Evolutionary conservation across 2,888 invertebrate species (phyloP), one percentile per base, ranked within the genome.

Genomic region (Thereva unica): DNA sequence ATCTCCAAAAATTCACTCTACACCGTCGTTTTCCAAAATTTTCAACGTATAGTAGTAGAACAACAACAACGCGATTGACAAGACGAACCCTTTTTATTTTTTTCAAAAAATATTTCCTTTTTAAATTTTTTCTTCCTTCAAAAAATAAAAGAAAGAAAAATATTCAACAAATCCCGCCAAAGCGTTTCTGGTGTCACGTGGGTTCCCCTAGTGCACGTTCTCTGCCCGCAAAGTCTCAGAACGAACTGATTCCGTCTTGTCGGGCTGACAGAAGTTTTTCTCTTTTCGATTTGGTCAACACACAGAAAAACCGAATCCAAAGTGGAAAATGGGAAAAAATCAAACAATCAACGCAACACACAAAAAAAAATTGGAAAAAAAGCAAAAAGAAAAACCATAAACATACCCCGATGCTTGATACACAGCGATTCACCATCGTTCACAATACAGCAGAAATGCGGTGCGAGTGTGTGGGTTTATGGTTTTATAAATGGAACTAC

Each of bases 191-290:
- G 9, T 35, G 41, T 41, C 63, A 69, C 68, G 69, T 68, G 67
- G 45, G 61, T 45, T 54, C 42, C 40, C 23, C n/a, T 34, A 42
- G 34, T 57, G 69, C 54, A 45, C 71, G 78, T 79, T 77, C 77
- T 75, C 75, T 75, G 75, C 78, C 76, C 78, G 76, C 78, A 77
- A 79, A 78, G 79, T 79, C 80, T 78, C 77, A 78, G 75, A 77
- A 76, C 77, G 77, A 81, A 81, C 81, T 81, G 80, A 78, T 76
- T 78, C 76, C 76, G 77, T 74, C 77, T 74, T 74, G 73, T 69
- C 76, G 78, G 78, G 79, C 80, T 76, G 69, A 76, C 77, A 76
- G 69, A 77, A 77, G 78, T 80, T 80, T 80, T 78, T 80, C 71
- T 71, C 71, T 69, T 68, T 70, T 68, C 68, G 68, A 64, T 71